These are phyloP conservation scores for Ctena decussata DNA, from an alignment of 2,888 invertebrate genomes.

Conservation along the genomic window DNA sequence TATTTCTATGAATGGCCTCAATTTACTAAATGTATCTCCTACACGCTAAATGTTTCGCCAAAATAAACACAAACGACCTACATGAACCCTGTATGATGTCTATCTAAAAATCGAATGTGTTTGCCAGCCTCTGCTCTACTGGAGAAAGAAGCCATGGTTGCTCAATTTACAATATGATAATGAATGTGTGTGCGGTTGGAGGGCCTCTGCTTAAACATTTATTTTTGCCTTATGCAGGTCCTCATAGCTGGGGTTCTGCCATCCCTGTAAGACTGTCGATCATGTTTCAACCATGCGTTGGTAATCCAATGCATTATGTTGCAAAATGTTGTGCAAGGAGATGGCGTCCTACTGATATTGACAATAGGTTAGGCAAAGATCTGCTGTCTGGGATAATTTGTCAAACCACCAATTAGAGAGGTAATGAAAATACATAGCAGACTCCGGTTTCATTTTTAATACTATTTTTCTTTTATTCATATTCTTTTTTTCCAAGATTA, in stretches of 20 bases:
- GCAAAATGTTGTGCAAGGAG: not conserved
- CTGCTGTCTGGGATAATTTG: not conserved
- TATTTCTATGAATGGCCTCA: not conserved
- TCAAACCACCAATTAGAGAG: not conserved
- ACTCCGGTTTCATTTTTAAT: too few species aligned
- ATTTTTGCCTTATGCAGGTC: not conserved
- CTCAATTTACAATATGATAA: too few species aligned
- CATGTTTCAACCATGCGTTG: not conserved
- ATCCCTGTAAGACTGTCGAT: not conserved
- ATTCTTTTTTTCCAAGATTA: too few species aligned
- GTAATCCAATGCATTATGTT: not conserved
- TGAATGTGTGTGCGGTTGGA: too few species aligned
- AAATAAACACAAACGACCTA: not conserved
- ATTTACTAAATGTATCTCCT: conserved; percentile 14
- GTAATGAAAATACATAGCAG: not conserved
- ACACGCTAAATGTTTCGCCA: conserved; percentile 1
- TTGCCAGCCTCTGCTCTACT: too few species aligned
- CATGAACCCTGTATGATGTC: too few species aligned
- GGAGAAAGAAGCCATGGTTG: too few species aligned
- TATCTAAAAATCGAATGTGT: not conserved
- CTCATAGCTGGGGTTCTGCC: not conserved
- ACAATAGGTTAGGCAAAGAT: not conserved
- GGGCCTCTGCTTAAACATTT: too few species aligned
- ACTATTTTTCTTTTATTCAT: too few species aligned
- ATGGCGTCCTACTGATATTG: not conserved